Percentiles rank a stretch among this genome's conserved stretches.
phyloP scores from a whole-genome alignment of 2,888 invertebrate species.

The Ectemnius cavifrons region DNA sequence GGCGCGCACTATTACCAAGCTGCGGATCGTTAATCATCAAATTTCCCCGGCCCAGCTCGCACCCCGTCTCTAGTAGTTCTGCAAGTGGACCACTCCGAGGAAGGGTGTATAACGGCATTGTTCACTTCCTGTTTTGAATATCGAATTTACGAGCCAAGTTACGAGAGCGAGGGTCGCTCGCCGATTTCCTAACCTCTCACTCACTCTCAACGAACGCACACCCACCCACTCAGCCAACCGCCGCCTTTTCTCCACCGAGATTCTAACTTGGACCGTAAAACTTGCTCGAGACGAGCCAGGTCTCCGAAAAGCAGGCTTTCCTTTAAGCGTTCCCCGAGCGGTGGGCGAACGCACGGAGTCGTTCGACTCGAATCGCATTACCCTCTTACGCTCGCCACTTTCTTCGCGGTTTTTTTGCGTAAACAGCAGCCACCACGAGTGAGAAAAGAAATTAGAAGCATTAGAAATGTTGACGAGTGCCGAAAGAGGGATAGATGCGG shows the following conservation, averaged over 20 bases:
- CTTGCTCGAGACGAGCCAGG: conserved; percentile 54
- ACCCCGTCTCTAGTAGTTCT: conserved; percentile 14
- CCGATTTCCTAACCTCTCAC: too few species aligned
- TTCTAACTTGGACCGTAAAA: conserved; percentile 67
- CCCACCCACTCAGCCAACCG: background rate
- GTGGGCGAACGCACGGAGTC: background rate
- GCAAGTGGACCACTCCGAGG: conserved; percentile 34
- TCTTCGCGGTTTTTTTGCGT: too few species aligned
- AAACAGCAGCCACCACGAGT: background rate
- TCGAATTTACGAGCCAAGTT: conserved; percentile 73
- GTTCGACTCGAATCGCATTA: too few species aligned
- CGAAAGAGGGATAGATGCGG: too few species aligned
- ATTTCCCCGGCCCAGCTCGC: conserved; percentile 38
- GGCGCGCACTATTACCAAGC: conserved; percentile 22
- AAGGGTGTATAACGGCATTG: conserved; percentile 63
- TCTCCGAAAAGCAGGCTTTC: conserved; percentile 58
- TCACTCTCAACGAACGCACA: too few species aligned
- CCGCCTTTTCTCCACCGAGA: conserved; percentile 32
- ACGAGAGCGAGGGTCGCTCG: conserved; percentile 43
- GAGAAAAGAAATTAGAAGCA: too few species aligned
- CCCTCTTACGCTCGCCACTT: too few species aligned
- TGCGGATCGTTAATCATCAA: conserved; percentile 42
- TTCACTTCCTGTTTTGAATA: conserved; percentile 73
- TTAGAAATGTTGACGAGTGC: too few species aligned
- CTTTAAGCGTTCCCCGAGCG: conserved; percentile 54